These are phyloP conservation scores for Oxycera nigricornis DNA, from an alignment of 2,888 invertebrate genomes.

Conservation along the genomic window DNA sequence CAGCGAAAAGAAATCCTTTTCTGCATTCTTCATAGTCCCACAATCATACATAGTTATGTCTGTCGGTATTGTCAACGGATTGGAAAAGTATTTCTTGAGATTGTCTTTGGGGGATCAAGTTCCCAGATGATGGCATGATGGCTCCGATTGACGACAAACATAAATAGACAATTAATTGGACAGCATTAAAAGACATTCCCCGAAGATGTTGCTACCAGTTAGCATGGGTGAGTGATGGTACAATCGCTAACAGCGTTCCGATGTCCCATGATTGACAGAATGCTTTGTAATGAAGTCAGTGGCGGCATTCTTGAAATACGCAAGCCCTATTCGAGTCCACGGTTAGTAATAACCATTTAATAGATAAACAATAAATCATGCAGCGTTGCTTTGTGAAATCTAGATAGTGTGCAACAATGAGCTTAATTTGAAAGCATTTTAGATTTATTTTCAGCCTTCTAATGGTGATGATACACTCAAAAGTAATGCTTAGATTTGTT, in stretches of 20 bases:
- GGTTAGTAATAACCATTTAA: too few species aligned
- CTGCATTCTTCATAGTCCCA: not conserved
- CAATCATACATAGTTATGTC: not conserved
- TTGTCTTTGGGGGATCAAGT: not conserved
- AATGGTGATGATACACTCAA: too few species aligned
- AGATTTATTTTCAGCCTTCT: too few species aligned
- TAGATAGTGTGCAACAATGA: too few species aligned
- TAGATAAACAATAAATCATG: too few species aligned
- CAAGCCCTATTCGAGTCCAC: too few species aligned
- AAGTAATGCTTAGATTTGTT: too few species aligned
- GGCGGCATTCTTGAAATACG: slow-evolving; percentile 20
- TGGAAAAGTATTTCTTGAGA: not conserved
- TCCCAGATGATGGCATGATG: not conserved
- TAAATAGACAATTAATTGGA: slow-evolving; percentile 28
- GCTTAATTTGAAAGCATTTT: too few species aligned
- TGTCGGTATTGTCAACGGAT: not conserved
- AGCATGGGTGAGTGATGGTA: not conserved
- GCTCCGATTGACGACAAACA: not conserved
- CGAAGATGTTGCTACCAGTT: not conserved
- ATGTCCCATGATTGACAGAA: slow-evolving; percentile 32
- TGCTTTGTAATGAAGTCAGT: slow-evolving; percentile 25
- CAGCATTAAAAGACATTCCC: slow-evolving; percentile 16
- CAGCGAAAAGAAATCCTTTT: not conserved
- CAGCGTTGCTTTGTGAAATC: too few species aligned
- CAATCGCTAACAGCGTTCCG: slow-evolving; percentile 30